phyloP scores from a whole-genome alignment of 2,113 vertebrate genomes.

The Psilopogon haemacephalus region DNA sequence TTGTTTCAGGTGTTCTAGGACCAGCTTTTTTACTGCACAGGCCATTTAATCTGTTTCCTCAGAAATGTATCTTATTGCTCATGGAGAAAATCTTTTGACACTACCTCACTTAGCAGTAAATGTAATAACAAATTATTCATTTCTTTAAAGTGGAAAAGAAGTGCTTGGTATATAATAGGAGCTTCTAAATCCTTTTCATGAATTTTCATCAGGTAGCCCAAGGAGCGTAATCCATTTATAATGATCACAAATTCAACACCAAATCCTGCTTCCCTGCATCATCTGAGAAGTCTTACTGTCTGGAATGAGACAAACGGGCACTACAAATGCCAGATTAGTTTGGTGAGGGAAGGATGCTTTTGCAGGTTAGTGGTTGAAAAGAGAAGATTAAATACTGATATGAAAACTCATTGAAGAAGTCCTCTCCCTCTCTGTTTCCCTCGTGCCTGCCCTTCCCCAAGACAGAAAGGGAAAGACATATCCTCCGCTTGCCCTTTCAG shows the following conservation, averaged over 20 bases:
- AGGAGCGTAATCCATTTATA: neutral
- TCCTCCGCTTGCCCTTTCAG: accelerated
- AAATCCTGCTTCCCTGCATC: neutral
- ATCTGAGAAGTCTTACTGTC: neutral
- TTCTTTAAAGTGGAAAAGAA: neutral
- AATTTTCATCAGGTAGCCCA: neutral
- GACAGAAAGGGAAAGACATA: neutral
- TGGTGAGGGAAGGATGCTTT: neutral
- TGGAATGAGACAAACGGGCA: neutral
- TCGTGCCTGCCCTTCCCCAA: neutral
- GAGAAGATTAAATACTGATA: neutral
- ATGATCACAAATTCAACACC: neutral
- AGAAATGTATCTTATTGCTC: neutral
- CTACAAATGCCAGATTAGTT: neutral
- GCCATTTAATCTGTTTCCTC: neutral
- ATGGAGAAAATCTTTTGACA: neutral
- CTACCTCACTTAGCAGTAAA: neutral
- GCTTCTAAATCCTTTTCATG: neutral
- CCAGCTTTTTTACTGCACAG: neutral
- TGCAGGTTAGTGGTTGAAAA: neutral
- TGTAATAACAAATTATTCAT: neutral
- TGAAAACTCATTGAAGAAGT: neutral
- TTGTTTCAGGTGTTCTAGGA: neutral
- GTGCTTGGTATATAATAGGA: neutral
- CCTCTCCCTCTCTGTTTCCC: neutral